Conservation (phyloP, 2,888 invertebrate genomes). For the Mactromeris polynyma region DNA sequence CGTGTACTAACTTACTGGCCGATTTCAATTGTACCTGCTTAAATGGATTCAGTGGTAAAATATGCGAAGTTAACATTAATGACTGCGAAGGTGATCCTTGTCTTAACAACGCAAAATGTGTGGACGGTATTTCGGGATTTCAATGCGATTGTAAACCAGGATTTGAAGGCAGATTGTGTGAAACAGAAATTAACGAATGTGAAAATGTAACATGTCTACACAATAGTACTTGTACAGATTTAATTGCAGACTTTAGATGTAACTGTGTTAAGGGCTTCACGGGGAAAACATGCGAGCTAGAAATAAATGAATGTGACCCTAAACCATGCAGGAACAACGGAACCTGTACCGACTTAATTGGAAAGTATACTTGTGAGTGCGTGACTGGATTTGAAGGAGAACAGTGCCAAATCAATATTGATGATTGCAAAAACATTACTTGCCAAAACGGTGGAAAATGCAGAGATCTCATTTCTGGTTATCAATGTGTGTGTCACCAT, state of each 20-base stretch:
- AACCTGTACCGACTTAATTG: conserved; percentile 17
- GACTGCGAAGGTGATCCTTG: conserved; percentile 42
- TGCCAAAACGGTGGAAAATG: conserved; percentile 43
- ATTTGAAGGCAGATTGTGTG: conserved; percentile 20
- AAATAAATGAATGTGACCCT: conserved; percentile 24
- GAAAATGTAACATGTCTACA: neutral
- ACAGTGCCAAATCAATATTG: conserved; percentile 6
- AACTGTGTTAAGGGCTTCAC: conserved; percentile 61
- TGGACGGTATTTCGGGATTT: neutral
- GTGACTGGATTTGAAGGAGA: conserved; percentile 6
- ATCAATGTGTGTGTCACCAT: conserved; percentile 32
- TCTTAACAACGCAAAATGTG: conserved; percentile 25
- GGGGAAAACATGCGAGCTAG: conserved; percentile 35
- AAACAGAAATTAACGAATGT: conserved; percentile 28
- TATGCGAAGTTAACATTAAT: conserved; percentile 42
- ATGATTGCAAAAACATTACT: conserved; percentile 35
- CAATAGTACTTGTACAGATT: conserved; percentile 64
- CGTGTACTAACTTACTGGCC: conserved; percentile 27
- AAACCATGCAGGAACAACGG: conserved; percentile 7
- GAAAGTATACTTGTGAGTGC: neutral
- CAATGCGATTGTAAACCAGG: conserved; percentile 5
- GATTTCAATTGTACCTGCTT: conserved; percentile 41
- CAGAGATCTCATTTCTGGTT: conserved; percentile 16
- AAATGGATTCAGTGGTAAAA: conserved; percentile 21
- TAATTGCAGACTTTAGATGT: conserved; percentile 66